Percentiles rank a stretch among this genome's conserved stretches.
phyloP scores from a whole-genome alignment of 2,888 invertebrate genomes.

The Gibbula magus region DNA sequence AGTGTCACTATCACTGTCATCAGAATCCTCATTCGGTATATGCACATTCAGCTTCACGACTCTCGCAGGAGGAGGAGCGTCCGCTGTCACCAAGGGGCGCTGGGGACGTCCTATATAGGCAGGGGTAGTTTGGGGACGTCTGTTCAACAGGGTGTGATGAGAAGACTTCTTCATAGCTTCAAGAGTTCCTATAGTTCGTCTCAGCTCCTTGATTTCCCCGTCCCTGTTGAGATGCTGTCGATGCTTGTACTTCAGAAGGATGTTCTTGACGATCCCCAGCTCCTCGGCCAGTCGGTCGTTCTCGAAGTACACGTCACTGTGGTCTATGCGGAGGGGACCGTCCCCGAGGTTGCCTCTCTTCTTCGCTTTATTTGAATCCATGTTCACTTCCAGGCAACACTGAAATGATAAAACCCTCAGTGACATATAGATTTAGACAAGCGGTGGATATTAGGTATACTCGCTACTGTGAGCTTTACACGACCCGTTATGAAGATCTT shows the following conservation, averaged over 20 bases:
- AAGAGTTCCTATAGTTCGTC: slow-evolving; percentile 40
- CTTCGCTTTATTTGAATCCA: slow-evolving; percentile 26
- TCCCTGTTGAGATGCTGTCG: slow-evolving; percentile 41
- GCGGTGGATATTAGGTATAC: too few species aligned
- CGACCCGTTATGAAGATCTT: too few species aligned
- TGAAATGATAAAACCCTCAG: neutral
- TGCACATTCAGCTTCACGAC: neutral
- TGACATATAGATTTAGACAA: too few species aligned
- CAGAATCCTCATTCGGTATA: neutral
- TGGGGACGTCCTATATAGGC: slow-evolving; percentile 20
- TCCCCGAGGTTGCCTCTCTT: slow-evolving; percentile 48
- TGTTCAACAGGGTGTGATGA: slow-evolving; percentile 40
- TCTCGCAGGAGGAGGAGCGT: neutral
- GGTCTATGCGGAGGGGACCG: slow-evolving; percentile 48
- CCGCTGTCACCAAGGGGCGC: neutral
- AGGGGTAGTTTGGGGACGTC: neutral
- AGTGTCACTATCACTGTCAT: neutral
- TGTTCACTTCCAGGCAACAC: neutral
- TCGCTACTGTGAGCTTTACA: too few species aligned
- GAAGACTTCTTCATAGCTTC: slow-evolving; percentile 32
- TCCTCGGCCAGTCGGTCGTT: slow-evolving; percentile 54
- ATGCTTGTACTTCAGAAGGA: slow-evolving; percentile 45
- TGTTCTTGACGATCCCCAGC: slow-evolving; percentile 41
- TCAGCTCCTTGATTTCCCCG: slow-evolving; percentile 46
- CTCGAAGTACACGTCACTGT: slow-evolving; percentile 58